A percentile compares a stretch with the other conserved stretches of the same genome.
These are phyloP conservation scores for Digitonthophagus gazella DNA, from an alignment of 2,888 invertebrate species.

Conservation along the genomic window DNA sequence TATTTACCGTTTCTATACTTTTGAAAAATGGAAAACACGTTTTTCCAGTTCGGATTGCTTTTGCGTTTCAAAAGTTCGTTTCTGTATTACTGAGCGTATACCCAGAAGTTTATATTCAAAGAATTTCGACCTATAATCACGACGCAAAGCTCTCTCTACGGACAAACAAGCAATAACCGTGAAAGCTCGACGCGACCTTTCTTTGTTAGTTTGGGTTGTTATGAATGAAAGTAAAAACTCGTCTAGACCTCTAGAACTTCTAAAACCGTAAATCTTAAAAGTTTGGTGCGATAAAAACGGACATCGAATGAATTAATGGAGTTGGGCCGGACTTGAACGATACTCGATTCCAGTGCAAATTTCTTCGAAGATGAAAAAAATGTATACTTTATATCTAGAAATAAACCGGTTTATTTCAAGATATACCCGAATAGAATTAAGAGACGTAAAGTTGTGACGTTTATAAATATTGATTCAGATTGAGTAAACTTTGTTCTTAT, in stretches of 20 bases:
- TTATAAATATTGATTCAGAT: background rate
- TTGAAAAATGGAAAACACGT: background rate
- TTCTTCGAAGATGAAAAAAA: background rate
- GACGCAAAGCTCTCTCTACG: background rate
- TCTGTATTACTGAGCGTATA: background rate
- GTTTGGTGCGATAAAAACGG: background rate
- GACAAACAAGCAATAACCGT: background rate
- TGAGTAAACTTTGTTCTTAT: background rate
- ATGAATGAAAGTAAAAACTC: background rate
- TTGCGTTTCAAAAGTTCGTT: background rate
- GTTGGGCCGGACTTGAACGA: background rate
- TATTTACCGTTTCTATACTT: background rate
- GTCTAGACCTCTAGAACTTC: background rate
- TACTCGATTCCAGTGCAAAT: background rate
- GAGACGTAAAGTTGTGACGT: background rate
- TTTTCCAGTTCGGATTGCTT: background rate
- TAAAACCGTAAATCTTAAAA: background rate
- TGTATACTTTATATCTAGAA: background rate
- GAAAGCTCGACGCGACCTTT: background rate
- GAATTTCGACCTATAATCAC: background rate
- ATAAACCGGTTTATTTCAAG: background rate
- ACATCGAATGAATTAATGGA: background rate
- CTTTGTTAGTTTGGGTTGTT: background rate
- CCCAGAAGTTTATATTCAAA: background rate
- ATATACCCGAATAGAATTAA: background rate